Conservation (phyloP, 1,140 invertebrate species). For the Euglossa dilemma region DNA sequence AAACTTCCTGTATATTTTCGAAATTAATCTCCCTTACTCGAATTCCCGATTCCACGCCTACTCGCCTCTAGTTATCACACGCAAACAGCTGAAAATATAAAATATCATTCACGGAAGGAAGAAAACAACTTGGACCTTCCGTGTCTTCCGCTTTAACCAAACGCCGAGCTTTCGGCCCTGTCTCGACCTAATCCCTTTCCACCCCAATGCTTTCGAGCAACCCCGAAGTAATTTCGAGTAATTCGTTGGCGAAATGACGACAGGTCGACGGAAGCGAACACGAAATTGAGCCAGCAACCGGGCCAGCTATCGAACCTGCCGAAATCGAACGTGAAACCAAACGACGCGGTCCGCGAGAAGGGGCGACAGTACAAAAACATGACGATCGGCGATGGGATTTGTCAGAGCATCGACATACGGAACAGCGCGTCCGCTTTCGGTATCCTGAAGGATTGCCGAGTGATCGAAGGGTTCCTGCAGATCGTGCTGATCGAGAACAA, state of each 20-base stretch:
- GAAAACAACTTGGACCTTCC: no score
- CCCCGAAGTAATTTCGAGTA: background rate
- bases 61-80: no score
- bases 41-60: no score
- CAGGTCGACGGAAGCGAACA: constrained; percentile 49
- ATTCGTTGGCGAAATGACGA: background rate
- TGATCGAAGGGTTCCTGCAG: constrained; percentile 88
- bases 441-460: constrained; percentile 83
- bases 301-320: constrained; percentile 54
- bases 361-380: constrained; percentile 43
- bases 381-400: constrained; percentile 77
- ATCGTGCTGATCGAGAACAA: constrained; percentile 85
- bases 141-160: no score
- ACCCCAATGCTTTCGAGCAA: background rate
- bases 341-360: constrained; percentile 29
- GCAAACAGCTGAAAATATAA: no score
- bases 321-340: constrained; percentile 43
- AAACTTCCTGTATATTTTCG: no score
- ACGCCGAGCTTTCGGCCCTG: no score
- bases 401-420: constrained; percentile 82
- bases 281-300: constrained; percentile 45
- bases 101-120: no score
- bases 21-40: no score
- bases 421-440: constrained; percentile 82
- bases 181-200: no score